These are phyloP conservation scores for Arrhopalites spinosus DNA, from an alignment of 2,888 invertebrate genomes.

Conservation along the genomic window DNA sequence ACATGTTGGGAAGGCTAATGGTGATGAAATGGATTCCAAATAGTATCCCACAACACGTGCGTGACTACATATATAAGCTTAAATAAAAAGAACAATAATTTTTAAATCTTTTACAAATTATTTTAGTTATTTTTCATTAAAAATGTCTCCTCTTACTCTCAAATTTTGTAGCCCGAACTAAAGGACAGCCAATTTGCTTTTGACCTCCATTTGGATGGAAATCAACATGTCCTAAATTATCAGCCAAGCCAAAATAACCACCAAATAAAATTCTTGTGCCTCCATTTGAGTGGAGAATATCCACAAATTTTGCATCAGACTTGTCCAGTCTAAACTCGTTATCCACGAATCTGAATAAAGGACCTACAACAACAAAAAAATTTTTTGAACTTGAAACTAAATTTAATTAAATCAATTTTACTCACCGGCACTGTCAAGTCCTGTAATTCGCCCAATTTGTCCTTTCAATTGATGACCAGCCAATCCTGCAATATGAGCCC, in stretches of 20 bases:
- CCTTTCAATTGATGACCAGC: constrained; percentile 48
- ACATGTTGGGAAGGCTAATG: constrained; percentile 52
- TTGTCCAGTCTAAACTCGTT: constrained; percentile 51
- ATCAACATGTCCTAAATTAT: constrained; percentile 41
- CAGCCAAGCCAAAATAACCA: constrained; percentile 33
- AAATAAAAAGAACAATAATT: neutral
- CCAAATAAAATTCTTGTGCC: constrained; percentile 36
- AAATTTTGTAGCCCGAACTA: constrained; percentile 39
- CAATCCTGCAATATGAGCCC: constrained; percentile 48
- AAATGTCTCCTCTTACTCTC: constrained; percentile 40
- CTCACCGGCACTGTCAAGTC: constrained; percentile 8
- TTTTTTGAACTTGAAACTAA: neutral
- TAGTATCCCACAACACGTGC: constrained; percentile 50
- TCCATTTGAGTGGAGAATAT: constrained; percentile 40
- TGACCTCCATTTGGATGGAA: constrained; percentile 43
- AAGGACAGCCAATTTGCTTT: constrained; percentile 49
- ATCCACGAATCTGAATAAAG: constrained; percentile 48
- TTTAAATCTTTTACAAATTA: neutral
- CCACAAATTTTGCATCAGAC: constrained; percentile 41
- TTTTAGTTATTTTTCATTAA: neutral
- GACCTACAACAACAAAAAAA: constrained; percentile 38
- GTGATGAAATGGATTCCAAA: constrained; percentile 49
- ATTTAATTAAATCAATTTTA: constrained; percentile 4
- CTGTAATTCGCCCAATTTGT: constrained; percentile 51
- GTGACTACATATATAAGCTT: constrained; percentile 49